A percentile compares a stretch with the other conserved stretches of the same genome.
phyloP scores from a whole-genome alignment of 2,113 vertebrate genomes.

The Nothobranchius kuhntae region DNA sequence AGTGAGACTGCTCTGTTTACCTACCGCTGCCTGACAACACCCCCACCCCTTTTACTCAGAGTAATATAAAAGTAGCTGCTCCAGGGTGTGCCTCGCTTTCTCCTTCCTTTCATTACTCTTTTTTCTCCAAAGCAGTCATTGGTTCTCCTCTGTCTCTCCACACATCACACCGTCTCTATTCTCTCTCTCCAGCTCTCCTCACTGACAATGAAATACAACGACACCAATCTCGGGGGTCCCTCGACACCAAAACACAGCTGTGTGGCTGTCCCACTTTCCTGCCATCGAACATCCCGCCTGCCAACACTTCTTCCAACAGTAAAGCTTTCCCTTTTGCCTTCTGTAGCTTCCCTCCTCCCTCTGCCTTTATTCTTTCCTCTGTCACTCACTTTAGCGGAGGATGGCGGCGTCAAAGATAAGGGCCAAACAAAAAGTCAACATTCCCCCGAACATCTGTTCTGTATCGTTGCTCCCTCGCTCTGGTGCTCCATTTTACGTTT shows the following conservation, averaged over 20 bases:
- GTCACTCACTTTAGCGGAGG: slow-evolving; percentile 61
- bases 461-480: slow-evolving; percentile 60
- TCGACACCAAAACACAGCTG: slow-evolving; percentile 76
- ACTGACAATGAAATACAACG: slow-evolving; percentile 79
- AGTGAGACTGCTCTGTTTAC: slow-evolving; percentile 38
- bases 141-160: slow-evolving; percentile 26
- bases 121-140: background rate
- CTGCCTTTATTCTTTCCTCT: slow-evolving; percentile 38
- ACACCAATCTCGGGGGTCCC: slow-evolving; percentile 78
- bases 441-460: slow-evolving; percentile 76
- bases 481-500: slow-evolving; percentile 71
- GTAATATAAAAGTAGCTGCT: slow-evolving; percentile 58
- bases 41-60: slow-evolving; percentile 20
- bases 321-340: slow-evolving; percentile 31
- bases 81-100: slow-evolving; percentile 31
- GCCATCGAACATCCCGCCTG: slow-evolving; percentile 62
- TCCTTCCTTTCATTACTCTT: slow-evolving; percentile 7
- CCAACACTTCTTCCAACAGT: slow-evolving; percentile 59
- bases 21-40: slow-evolving; percentile 7
- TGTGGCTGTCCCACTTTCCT: slow-evolving; percentile 80
- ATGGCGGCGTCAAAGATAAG: slow-evolving; percentile 70
- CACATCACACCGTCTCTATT: slow-evolving; percentile 42
- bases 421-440: slow-evolving; percentile 73
- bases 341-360: slow-evolving; percentile 34
- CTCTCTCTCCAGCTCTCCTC: slow-evolving; percentile 56